Base-by-base conservation (phyloP, 2,113 vertebrate genomes). In the Axis porcinus region DNA sequence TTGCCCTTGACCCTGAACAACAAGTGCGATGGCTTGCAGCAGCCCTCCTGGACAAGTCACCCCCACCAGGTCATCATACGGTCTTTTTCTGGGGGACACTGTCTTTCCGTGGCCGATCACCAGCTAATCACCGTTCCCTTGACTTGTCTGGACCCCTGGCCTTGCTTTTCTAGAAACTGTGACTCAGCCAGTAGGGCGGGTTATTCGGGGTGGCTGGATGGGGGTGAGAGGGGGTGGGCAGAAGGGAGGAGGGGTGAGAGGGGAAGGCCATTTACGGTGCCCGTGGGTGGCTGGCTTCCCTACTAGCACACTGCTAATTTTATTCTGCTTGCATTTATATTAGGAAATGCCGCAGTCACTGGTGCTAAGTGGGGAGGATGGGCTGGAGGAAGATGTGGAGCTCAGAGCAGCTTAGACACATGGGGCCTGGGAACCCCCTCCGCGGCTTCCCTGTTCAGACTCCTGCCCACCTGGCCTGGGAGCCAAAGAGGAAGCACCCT, bases 221-320 rank as follows among this genome's bases (percentile, higher is more conserved):
- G 90, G 87, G 76, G 92, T 97, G 90, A 96, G 57, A 83, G n/a
- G 52, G 93, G 94, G 96, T 96, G 79, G 93, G 97, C 12, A 94
- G 70, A 16, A 95, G 82, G 23, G 81, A 97, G 95, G 85, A 95
- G 50, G 94, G 92, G 74, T 96, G 94, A 92, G 95, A 97, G 88
- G 85, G 92, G 96, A 79, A 97, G 57, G 92, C 85, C 95, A 94
- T 97, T 97, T 96, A 94, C 54, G 40, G 97, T 1, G n/a, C 60
- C 88, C 86, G 97, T 97, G 97, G 98, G 97, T 97, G 98, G 98
- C 74, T 95, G 91, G 76, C 96, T 95, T 92, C 86, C 96, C 83
- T n/a, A 78, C 92, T 36, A 70, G 93, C 78, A 94, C 93, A 88
- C 62, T 97, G 94, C 96, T 98, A 96, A 97, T 96, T 98, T 96